These are phyloP conservation scores for Struthidea cinerea DNA, from an alignment of 2,113 vertebrate genomes.

Conservation along the genomic window DNA sequence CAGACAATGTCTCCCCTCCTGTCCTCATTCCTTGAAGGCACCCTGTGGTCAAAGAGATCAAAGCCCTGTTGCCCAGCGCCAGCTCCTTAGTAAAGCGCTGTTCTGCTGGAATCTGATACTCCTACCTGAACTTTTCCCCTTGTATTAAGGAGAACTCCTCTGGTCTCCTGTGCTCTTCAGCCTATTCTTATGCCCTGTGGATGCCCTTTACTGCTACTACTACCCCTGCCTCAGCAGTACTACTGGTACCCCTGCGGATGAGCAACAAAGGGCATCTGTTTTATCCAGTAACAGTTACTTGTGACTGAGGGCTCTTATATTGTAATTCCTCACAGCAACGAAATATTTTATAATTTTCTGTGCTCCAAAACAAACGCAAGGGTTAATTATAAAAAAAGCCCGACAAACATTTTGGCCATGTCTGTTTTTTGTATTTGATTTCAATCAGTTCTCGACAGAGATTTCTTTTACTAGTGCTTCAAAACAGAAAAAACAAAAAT, in stretches of 20 bases:
- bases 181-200: neutral
- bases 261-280: neutral
- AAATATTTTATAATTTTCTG: neutral
- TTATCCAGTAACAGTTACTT: neutral
- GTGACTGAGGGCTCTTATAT: neutral
- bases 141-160: neutral
- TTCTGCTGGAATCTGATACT: neutral
- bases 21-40: neutral
- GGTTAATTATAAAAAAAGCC: neutral
- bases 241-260: neutral
- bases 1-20: neutral
- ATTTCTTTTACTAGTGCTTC: neutral
- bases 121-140: neutral
- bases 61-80: neutral
- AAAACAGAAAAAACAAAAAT: neutral
- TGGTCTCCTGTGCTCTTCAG: neutral
- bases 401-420: neutral
- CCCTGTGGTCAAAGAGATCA: neutral
- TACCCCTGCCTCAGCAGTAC: neutral
- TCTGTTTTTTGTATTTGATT: neutral
- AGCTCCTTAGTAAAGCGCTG: neutral
- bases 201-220: neutral
- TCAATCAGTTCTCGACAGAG: accelerated
- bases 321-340: neutral
- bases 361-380: neutral